Evolutionary conservation across 1,140 invertebrate species (phyloP), one percentile per base, ranked within the genome.

Genomic region (Saxidomus purpurata): DNA sequence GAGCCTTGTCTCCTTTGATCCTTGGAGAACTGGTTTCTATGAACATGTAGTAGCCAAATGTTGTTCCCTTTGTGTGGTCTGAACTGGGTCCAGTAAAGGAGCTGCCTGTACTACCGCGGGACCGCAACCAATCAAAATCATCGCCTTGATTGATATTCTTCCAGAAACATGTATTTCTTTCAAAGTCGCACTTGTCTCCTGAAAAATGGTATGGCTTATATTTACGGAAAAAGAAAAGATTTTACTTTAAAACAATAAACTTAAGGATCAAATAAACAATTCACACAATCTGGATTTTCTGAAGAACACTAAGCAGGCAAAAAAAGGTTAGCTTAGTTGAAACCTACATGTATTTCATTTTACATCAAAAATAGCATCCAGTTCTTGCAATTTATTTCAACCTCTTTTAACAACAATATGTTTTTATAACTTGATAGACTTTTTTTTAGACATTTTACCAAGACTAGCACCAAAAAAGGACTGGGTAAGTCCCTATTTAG

Each of bases 11-110:
- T 25, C 92, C 93, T 34, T 81, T 74, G 0, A 91, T 90, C 25
- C 92, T 47, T 1, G 91, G 92, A 11, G 88, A 84, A 86, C 92
- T 93, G 22, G 92, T 91, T 89, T 94, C 93, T 22, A 94, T 92
- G 52, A 40, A 82, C 83, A 85, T 85, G 67, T 85, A 85, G 69
- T 74, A 85, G 9, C 83, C 83, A 11, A 43, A 49, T 13, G 67
- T 85, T n/a, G 83, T 59, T 38, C 67, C 61, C n/a, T 91, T 74
- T 8, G 94, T 95, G 67, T 95, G 94, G 77, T 95, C 94, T 34
- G 55, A 80, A 43, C 77, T 89, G n/a, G 94, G 94, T 55, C 94
- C 94, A 36, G 93, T 94, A 81, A 91, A 92, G 13, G 97, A 95
- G 81, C 97, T 96, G 0, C 96, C 31, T 8, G 94, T 93, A 22